Evolutionary conservation across 92 coral and sea anemone genomes (phyloP).

Genomic region (Epizoanthus fatuus): DNA sequence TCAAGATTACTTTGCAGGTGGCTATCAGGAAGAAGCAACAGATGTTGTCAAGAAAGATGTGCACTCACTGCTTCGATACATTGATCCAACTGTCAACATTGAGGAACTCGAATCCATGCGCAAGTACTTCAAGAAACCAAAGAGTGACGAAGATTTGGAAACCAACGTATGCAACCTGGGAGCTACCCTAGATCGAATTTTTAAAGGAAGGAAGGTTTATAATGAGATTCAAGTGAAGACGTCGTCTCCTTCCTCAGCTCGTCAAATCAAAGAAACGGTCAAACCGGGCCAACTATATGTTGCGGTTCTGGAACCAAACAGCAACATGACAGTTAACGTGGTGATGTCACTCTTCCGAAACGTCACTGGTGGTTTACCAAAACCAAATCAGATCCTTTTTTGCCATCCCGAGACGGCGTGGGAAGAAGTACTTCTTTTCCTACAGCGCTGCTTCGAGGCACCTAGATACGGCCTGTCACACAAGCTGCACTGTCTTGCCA

Average conservation of each 20-base stretch:
- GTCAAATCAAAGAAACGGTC: slow-evolving; percentile 70
- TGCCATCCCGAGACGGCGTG: slow-evolving; percentile 90
- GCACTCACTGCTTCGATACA: slow-evolving; percentile 71
- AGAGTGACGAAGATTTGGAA: slow-evolving; percentile 26
- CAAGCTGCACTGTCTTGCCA: slow-evolving; percentile 89
- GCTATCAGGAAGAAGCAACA: background rate
- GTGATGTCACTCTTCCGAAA: slow-evolving; percentile 86
- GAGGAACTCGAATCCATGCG: slow-evolving; percentile 57
- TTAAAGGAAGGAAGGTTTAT: slow-evolving; percentile 35
- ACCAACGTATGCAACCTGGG: slow-evolving; percentile 76
- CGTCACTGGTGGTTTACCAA: slow-evolving; percentile 76
- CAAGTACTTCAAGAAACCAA: slow-evolving; percentile 51
- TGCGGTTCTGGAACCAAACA: slow-evolving; percentile 86
- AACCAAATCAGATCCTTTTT: slow-evolving; percentile 90
- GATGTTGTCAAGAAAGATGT: slow-evolving; percentile 32
- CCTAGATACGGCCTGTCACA: slow-evolving; percentile 51
- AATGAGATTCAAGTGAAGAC: slow-evolving; percentile 2
- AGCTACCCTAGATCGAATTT: slow-evolving; percentile 70
- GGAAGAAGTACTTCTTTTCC: slow-evolving; percentile 92
- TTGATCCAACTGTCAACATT: slow-evolving; percentile 62
- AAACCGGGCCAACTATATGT: slow-evolving; percentile 90
- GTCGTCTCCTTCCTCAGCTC: slow-evolving; percentile 5
- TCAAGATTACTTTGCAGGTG: slow-evolving; percentile 63
- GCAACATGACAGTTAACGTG: slow-evolving; percentile 83
- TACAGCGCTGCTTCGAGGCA: slow-evolving; percentile 87